Evolutionary conservation across 2,113 vertebrate genomes (phyloP).

Genomic region (Tetrao urogallus): DNA sequence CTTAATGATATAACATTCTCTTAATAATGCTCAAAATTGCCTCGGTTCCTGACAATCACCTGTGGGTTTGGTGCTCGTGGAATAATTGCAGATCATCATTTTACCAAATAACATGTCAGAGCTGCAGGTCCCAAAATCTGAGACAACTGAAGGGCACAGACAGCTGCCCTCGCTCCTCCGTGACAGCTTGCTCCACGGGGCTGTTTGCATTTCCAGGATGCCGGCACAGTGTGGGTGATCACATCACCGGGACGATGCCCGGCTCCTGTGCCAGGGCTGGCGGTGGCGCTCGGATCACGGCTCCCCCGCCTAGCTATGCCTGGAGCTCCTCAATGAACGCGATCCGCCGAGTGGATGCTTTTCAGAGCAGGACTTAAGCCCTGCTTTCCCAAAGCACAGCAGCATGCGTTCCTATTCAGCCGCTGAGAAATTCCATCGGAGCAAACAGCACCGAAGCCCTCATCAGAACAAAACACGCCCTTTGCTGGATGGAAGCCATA

Average conservation of each 20-base stretch:
- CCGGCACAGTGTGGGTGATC: background rate
- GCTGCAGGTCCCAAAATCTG: background rate
- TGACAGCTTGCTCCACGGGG: fast-evolving
- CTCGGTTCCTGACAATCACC: background rate
- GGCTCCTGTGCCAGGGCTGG: background rate
- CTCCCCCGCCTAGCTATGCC: background rate
- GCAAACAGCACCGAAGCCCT: background rate
- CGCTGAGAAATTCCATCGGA: background rate
- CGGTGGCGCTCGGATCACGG: background rate
- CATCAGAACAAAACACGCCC: background rate
- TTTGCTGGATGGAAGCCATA: background rate
- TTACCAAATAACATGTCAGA: background rate
- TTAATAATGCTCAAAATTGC: background rate
- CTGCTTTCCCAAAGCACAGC: background rate
- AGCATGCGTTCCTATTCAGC: background rate
- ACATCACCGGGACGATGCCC: background rate
- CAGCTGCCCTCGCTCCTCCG: fast-evolving
- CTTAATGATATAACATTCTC: background rate
- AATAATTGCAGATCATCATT: background rate
- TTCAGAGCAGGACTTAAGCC: background rate
- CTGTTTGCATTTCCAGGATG: background rate
- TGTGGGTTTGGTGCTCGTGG: background rate
- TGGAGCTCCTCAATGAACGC: background rate
- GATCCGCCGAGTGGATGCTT: background rate
- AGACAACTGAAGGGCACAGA: background rate